phyloP scores from a whole-genome alignment of 2,888 invertebrate species.

The Cosmia trapezina region DNA sequence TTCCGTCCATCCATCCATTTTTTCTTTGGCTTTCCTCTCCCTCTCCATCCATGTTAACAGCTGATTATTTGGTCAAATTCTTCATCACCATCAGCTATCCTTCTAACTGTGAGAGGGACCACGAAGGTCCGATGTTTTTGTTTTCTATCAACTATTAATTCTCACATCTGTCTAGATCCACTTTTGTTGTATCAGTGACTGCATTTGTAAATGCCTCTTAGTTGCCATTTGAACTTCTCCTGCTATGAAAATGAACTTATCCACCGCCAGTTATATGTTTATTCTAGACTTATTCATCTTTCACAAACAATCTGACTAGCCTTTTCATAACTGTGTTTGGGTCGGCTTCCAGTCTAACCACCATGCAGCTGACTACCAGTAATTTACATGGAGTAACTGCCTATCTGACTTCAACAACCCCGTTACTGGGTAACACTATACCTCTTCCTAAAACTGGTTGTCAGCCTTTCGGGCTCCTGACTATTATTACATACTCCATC shows the following conservation, averaged over 20 bases:
- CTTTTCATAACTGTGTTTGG: background rate
- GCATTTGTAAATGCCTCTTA: conserved; percentile 12
- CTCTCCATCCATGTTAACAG: background rate
- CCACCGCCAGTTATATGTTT: background rate
- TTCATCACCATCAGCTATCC: background rate
- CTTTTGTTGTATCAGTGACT: conserved; percentile 7
- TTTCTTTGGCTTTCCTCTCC: background rate
- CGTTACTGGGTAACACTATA: too few species aligned
- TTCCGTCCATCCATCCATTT: background rate
- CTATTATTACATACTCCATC: too few species aligned
- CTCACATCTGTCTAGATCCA: background rate
- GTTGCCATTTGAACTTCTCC: conserved; percentile 5
- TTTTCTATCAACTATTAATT: conserved; percentile 7
- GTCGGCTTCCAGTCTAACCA: background rate
- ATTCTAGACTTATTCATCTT: background rate
- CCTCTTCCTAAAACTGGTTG: too few species aligned
- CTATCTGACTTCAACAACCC: background rate
- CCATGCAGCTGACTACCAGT: background rate
- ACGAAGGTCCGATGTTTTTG: too few species aligned
- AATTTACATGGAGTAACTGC: background rate
- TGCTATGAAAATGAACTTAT: background rate
- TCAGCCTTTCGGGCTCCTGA: background rate
- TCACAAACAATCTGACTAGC: background rate
- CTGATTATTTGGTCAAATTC: background rate
- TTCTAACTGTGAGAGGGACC: background rate